phyloP scores from a whole-genome alignment of 2,113 vertebrate genomes.

The Lates calcarifer region DNA sequence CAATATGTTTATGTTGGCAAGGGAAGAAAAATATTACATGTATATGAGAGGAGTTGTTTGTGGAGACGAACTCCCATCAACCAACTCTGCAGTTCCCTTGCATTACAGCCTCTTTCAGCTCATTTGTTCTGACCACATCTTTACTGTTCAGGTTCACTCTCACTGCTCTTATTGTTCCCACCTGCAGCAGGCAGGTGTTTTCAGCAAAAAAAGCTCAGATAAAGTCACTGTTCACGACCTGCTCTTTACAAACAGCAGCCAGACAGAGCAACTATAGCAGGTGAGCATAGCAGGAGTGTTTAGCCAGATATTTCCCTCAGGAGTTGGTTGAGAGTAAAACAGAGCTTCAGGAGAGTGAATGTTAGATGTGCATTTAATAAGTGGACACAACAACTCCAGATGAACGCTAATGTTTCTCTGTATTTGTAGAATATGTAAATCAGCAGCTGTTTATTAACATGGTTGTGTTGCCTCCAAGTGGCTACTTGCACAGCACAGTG shows the following conservation, averaged over 20 bases:
- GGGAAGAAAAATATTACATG: no score
- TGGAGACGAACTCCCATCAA: no score
- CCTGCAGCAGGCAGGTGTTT: no score
- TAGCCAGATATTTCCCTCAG: background rate
- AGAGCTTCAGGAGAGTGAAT: background rate
- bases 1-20: no score
- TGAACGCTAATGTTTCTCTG: background rate
- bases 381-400: background rate
- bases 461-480: background rate
- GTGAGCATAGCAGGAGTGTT: background rate
- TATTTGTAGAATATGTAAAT: background rate
- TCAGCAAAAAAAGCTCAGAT: no score
- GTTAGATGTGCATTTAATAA: background rate
- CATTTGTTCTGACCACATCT: no score
- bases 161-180: no score
- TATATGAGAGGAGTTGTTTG: no score
- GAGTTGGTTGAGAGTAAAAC: background rate
- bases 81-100: background rate
- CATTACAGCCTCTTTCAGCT: background rate
- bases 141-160: no score
- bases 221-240: no score
- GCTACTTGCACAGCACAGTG: background rate
- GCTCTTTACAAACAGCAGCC: no score
- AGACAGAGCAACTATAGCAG: no score
- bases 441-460: background rate